Base-by-base conservation (phyloP, 2,888 invertebrate species). In the Diadegma fenestrale region DNA sequence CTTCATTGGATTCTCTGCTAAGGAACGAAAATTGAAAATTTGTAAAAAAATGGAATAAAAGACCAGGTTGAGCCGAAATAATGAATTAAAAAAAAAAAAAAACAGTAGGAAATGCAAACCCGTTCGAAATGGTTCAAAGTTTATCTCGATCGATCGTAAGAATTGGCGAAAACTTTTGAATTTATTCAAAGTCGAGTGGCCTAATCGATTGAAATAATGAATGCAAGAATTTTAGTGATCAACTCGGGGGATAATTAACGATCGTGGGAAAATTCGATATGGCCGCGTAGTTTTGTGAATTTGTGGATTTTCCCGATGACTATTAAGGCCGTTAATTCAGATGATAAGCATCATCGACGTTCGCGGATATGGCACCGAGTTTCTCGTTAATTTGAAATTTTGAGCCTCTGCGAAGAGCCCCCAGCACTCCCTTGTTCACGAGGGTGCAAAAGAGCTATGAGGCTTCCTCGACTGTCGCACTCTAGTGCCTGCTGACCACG, bases 331-430 rank as follows among this genome's bases (percentile, higher is more conserved):
- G 71, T 72, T 84, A 80, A 83, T 83, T 79, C 73, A 51, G 61
- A 58, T 76, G 84, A 76, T 84, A 84, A 76, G 75, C 75, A 68
- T 75, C 76, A 69, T 63, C 76, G 64, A 30, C 33, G 48, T 33
- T 51, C 17, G 72, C 72, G 77, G 84, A 78, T 77, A 72, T 71
- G 51, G 58, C 76, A 61, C 43, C 41, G 63, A 30, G 33, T 48
- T 78, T 48, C 78, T 84, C 80, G 81, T 84, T 84, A 76, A 81
- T 81, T 63, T 51, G 19, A 69, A 41, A 76, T 76, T 76, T 81
- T 69, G 45, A 58, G 68, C 48, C 61, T 63, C 54, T n/a, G 68
- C 58, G 81, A 48, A 45, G 22, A 48, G 54, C 19, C 2, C 8
- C 45, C 19, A 17, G 26, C 19, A 41, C 19, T 41, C 61, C 41